Conservation (phyloP, 2,888 invertebrate species). For the Gasteruption jaculator region DNA sequence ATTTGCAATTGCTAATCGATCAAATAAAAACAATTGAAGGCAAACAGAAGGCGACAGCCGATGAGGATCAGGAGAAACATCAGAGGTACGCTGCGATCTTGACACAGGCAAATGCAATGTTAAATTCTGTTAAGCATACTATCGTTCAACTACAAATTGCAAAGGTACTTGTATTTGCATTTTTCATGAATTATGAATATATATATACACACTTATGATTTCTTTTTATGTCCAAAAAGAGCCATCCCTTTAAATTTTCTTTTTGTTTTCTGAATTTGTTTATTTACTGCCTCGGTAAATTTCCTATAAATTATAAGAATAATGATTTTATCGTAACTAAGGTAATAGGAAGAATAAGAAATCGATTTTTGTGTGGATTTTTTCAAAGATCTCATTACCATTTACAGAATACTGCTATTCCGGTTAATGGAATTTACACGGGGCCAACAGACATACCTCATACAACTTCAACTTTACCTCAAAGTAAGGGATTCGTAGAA, state of each 20-base stretch:
- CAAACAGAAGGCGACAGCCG: conserved; percentile 31
- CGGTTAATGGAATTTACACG: conserved; percentile 84
- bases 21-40: conserved; percentile 69
- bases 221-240: conserved; percentile 8
- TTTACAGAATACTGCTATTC: conserved; percentile 82
- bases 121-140: conserved; percentile 97
- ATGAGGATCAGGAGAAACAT: conserved; percentile 36
- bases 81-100: conserved; percentile 39
- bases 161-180: conserved; percentile 64
- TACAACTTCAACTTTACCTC: conserved; percentile 39
- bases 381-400: conserved; percentile 18
- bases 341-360: not conserved
- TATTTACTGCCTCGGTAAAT: too few relatives aligned
- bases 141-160: conserved; percentile 97
- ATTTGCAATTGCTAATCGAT: conserved; percentile 92
- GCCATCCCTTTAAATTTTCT: not conserved
- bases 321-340: not conserved
- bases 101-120: conserved; percentile 67
- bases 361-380: conserved; percentile 3
- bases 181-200: conserved; percentile 17
- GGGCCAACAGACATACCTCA: conserved; percentile 55
- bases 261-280: not conserved
- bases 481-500: too few relatives aligned
- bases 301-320: not conserved
- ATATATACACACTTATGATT: conserved; percentile 5